Evolutionary conservation across 2,888 invertebrate species (phyloP), one percentile per base, ranked within the genome.

Genomic region (Tanypteryx hageni): DNA sequence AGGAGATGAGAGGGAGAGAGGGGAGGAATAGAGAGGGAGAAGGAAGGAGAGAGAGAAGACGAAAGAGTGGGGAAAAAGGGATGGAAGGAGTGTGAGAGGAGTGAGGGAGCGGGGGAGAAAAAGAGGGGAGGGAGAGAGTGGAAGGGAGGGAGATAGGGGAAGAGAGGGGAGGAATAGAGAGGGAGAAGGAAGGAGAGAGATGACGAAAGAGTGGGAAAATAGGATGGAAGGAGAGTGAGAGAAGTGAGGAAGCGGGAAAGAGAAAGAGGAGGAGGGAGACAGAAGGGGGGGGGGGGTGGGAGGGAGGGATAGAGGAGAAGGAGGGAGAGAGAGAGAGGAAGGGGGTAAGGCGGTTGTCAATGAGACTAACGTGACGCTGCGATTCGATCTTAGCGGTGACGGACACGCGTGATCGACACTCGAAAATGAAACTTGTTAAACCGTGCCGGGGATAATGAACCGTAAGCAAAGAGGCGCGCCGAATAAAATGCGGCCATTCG

Each of bases 381-480:
- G 64, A n/a, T 64, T 14, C 64, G 76, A 27, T 76, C 76, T 22
- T 27, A 27, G 76, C 27, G 13, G 76, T 76, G 76, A 76, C 76
- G 64, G 64, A 5, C 64, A n/a, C 7, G n/a, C 13, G 76, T 27
- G 76, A 76, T 76, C 27, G 76, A 27, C 76, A 27, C 76, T 76
- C 18, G 76, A 76, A 76, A 76, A 76, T 76, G 76, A 22, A 76
- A 76, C 76, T 27, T 76, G 76, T 76, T 76, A 76, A 27, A 76
- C 13, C 13, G 76, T 76, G 22, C 22, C 27, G 76, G 27, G 76
- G 76, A 76, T 76, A 76, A 76, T 76, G 76, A 27, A 27, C 22
- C 76, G 27, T 76, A 76, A 76, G 9, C 76, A 76, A 11, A 76
- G 27, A 27, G 76, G 68, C 64, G 16, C 64, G 64, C 64, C 64